These are phyloP conservation scores for Tachina lurida DNA, from an alignment of 2,888 invertebrate genomes.

Conservation along the genomic window DNA sequence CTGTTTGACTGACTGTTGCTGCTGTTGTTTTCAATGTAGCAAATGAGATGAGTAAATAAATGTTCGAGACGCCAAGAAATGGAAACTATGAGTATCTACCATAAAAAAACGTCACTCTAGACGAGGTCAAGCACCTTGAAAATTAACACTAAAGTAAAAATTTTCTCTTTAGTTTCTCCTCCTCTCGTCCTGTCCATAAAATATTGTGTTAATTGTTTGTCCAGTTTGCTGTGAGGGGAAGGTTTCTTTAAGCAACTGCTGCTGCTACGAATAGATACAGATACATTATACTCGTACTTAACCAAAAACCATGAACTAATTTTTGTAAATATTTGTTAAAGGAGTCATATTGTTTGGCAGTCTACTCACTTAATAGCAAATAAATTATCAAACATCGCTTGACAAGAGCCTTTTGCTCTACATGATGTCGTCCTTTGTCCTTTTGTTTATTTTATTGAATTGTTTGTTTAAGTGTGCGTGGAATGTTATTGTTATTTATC, in stretches of 20 bases:
- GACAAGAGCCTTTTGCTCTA: conserved; percentile 11
- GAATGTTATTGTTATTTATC: conserved; percentile 19
- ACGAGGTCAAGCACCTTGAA: conserved; percentile 68
- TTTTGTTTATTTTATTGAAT: conserved; percentile 21
- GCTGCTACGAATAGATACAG: background rate
- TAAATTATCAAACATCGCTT: conserved; percentile 2
- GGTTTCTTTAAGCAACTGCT: background rate
- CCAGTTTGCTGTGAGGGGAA: background rate
- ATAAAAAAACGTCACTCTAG: conserved; percentile 14
- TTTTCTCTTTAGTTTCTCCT: background rate
- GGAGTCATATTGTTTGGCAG: background rate
- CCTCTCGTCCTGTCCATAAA: background rate
- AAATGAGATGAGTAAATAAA: conserved; percentile 44
- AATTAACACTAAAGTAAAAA: conserved; percentile 26
- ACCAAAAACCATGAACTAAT: conserved; percentile 2
- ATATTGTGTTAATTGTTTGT: conserved; percentile 51
- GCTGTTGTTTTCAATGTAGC: background rate
- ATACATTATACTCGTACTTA: background rate
- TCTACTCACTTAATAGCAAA: background rate
- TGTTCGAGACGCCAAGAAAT: conserved; percentile 44
- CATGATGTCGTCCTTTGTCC: conserved; percentile 31
- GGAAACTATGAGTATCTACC: background rate
- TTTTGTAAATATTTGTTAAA: background rate
- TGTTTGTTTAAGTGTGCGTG: background rate
- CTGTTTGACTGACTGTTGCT: conserved; percentile 26